Evolutionary conservation across 2,888 invertebrate species (phyloP).

Genomic region (Mayetiola destructor): DNA sequence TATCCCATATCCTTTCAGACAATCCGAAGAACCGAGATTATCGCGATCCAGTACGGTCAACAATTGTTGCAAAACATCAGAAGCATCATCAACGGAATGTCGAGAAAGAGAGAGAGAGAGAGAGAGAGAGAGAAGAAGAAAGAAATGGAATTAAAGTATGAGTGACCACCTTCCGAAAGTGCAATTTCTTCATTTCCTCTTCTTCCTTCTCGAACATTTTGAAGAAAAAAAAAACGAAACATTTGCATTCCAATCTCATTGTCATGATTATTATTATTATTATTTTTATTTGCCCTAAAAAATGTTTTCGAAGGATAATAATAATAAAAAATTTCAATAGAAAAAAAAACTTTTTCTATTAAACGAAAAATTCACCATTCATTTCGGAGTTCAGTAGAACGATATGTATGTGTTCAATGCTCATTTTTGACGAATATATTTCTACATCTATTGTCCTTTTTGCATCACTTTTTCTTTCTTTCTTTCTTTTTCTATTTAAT

Average conservation of each 20-base stretch:
- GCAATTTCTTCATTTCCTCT: too few relatives aligned
- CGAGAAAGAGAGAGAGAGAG: too few relatives aligned
- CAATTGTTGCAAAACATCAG: too few relatives aligned
- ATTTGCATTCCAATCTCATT: slow-evolving; percentile 2
- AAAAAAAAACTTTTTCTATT: slow-evolving; percentile 13
- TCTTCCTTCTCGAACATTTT: too few relatives aligned
- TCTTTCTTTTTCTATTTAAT: too few relatives aligned
- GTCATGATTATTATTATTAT: slow-evolving; percentile 4
- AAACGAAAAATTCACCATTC: background rate
- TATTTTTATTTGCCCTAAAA: slow-evolving; percentile 12
- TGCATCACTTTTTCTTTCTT: too few relatives aligned
- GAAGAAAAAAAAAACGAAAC: background rate
- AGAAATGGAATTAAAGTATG: background rate
- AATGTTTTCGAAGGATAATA: slow-evolving; percentile 12
- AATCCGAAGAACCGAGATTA: too few relatives aligned
- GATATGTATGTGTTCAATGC: background rate
- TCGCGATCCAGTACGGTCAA: too few relatives aligned
- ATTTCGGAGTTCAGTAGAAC: background rate
- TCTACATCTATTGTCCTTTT: too few relatives aligned
- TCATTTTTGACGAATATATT: too few relatives aligned
- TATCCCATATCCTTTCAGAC: too few relatives aligned
- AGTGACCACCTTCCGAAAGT: background rate
- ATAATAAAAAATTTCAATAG: slow-evolving; percentile 13
- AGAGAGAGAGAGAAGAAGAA: background rate
- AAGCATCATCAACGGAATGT: too few relatives aligned